A percentile compares a stretch with the other conserved stretches of the same genome.
Conservation (phyloP, 2,888 invertebrate genomes). For the Rhogogaster chlorosoma region DNA sequence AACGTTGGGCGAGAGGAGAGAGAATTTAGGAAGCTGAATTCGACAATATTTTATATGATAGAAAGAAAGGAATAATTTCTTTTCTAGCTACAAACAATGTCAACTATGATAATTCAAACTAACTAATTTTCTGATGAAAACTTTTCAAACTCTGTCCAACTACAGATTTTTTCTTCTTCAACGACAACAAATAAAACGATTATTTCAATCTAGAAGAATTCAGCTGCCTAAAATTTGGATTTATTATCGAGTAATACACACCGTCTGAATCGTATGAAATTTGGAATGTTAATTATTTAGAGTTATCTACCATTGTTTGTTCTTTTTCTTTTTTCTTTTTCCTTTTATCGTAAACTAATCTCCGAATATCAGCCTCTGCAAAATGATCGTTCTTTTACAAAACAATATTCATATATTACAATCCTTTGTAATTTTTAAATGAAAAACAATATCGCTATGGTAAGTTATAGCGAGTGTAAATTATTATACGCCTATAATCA, state of each 20-base stretch:
- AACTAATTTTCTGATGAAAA: neutral
- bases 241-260: neutral
- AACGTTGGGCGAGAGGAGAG: neutral
- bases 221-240: neutral
- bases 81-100: neutral
- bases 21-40: neutral
- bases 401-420: neutral
- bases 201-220: neutral
- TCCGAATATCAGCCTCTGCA: neutral
- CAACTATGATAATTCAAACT: neutral
- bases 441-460: no score
- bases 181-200: neutral
- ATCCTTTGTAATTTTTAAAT: neutral
- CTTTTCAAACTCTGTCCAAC: neutral
- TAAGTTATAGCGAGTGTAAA: no score
- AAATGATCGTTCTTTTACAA: neutral
- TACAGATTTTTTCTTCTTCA: neutral
- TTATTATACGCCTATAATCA: neutral
- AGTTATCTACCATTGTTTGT: neutral
- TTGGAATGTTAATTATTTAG: slow-evolving; percentile 12
- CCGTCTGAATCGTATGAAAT: neutral
- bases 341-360: neutral
- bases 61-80: neutral
- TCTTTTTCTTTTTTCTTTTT: neutral
- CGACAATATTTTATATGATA: neutral